Evolutionary conservation across 2,888 invertebrate genomes (phyloP), one percentile per base, ranked within the genome.

Genomic region (Ptilodon capucinus): DNA sequence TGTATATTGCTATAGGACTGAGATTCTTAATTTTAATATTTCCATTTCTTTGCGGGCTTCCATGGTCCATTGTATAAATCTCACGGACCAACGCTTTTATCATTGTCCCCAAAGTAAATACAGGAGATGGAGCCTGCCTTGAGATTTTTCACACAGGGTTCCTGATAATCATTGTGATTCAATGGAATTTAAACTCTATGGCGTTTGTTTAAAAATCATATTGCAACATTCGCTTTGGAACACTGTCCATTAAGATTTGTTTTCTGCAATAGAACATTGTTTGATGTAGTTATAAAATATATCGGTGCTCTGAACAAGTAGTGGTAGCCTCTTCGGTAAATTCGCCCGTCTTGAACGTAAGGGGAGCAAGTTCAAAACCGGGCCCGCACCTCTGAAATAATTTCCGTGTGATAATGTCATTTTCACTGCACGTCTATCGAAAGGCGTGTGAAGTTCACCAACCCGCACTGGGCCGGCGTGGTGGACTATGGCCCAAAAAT

Each of bases 31-130:
- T 67, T 69, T 69, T 64, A 73, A 74, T 74, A 71, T 74, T 71
- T 64, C 63, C 69, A 64, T 58, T 67, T 62, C 68, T 74, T 74
- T 67, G 66, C 62, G 66, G 70, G 64, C 49, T 70, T 69, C 70
- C 68, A 74, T 49, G 48, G 72, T 57, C 72, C 72, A 70, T 75
- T 76, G 73, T 72, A 68, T 71, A 76, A 79, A 79, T 77, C 74
- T 71, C 57, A 61, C 44, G 56, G 64, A 68, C 63, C 67, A 66
- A 74, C 51, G 76, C 73, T 78, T 78, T 84, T 80, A 80, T 81
- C 79, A 81, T 71, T 67, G 74, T 72, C 71, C 70, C 58, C 54
- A 68, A 71, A 79, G 75, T 74, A 79, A 81, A 81, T 76, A 76
- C 68, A 57, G 59, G 57, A 63, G 62, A 67, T 65, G 55, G 61